Base-by-base conservation (phyloP, 2,797 vertebrate genomes). In the Epinephelus coioides region DNA sequence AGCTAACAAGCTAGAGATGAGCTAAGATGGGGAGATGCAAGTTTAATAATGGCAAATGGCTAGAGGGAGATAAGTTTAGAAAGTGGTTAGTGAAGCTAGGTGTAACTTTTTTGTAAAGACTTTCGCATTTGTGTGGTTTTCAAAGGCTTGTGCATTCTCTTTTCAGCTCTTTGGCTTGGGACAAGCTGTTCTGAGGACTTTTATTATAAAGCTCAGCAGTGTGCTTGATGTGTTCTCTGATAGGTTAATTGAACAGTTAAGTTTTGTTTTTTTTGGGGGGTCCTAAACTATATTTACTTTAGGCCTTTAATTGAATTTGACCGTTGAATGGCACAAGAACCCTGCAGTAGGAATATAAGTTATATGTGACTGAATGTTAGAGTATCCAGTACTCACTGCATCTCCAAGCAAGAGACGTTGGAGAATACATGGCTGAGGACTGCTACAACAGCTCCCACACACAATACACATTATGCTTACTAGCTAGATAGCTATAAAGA, bases 371-470 rank as follows among this genome's bases (percentile, higher is more conserved):
- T 53, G 9, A 40, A 6, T 17, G 2, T 68, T 27, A 13, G 21
- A 53, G 40, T 25, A 56, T 54, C 40, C 19, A 3, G n/a, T 0
- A 6, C 30, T 64, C 30, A 61, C 9, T 73, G 14, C 6, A 49
- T 60, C 68, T 70, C 47, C 17, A 25, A 64, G 13, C 54, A 19
- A 19, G 56, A 62, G 4, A 23, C 49, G 38, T 57, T 69, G 34
- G 72, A 60, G 21, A 61, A 54, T 53, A 67, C 18, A 56, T 61
- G 14, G 60, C 8, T 61, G 15, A 19, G 43, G 6, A 21, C 25
- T 27, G 9, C 40, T 64, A 25, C 27, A 53, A 11, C 25, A 51
- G 7, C 63, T 64, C 15, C 25, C 25, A 40, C 55, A 55, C 46
- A 57, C 1, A 0, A 51, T 9, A 5, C 25, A 61, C 64, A 71